Base-by-base conservation (phyloP, 2,797 vertebrate genomes). In the Euthynnus affinis region DNA sequence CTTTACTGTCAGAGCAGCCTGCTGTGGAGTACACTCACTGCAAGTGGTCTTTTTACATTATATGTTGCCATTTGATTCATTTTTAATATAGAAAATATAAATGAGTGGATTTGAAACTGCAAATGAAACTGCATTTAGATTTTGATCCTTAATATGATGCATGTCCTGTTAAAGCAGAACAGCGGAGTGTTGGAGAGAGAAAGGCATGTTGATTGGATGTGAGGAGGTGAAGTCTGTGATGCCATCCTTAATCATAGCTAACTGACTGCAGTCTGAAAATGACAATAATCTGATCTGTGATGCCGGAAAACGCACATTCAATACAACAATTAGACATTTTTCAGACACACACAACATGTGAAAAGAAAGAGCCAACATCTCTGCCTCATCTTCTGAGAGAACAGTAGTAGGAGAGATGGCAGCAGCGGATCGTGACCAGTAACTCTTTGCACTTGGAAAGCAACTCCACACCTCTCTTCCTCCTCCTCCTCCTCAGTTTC, bases 361-460 rank as follows among this genome's bases (percentile, higher is more conserved):
- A 56, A 76, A 37, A 55, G 20, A 1, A 27, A 37, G 60, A 68
- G 65, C 61, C 52, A 6, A 49, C 72, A 61, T 48, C 42, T 74
- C 74, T 27, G 63, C 74, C 32, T 48, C 67, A 20, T 75, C 55
- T 69, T 61, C 29, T 8, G 32, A 40, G 71, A 34, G 63, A 74
- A 60, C 32, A 5, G 60, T n/a, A 77, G 74, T 74, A 51, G 84
- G 80, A 80, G 74, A 74, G 64, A 83, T 65, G 69, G 87, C 84
- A 81, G 76, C 70, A 82, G 68, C 82, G 81, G 74, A 85, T 87
- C 86, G 83, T 88, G 89, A 91, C 84, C 88, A 89, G 44, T 51
- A 83, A 87, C 78, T 83, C 84, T 84, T 78, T 85, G 61, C 83
- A 85, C 76, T 80, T 75, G 60, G 78, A 87, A 84, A 85, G 83